Conservation (phyloP, 2,888 invertebrate species). For the Drosophila villosipedis region DNA sequence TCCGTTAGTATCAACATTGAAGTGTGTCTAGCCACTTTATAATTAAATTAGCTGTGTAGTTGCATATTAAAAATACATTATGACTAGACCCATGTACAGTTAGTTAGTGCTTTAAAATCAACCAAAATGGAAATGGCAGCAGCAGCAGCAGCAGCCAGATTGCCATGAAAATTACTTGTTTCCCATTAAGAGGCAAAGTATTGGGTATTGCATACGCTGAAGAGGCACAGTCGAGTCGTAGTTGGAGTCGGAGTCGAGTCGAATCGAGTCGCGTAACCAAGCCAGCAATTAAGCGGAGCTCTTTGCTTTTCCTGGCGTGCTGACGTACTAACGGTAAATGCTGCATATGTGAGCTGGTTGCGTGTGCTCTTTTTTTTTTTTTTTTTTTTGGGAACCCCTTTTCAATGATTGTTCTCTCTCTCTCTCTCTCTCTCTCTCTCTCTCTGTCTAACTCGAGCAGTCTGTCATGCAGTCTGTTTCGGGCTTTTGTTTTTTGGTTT, state of each 20-base stretch:
- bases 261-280: conserved; percentile 26
- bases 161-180: conserved; percentile 40
- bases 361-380: conserved; percentile 44
- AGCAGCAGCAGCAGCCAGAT: conserved; percentile 1
- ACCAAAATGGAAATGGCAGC: background rate
- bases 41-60: background rate
- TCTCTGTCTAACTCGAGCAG: conserved; percentile 1
- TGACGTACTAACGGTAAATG: conserved; percentile 72
- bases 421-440: background rate
- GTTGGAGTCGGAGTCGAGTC: background rate
- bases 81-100: background rate
- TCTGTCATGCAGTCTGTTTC: background rate
- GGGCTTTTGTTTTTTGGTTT: background rate
- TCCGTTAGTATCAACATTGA: background rate
- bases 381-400: conserved; percentile 36
- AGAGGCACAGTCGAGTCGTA: conserved; percentile 1
- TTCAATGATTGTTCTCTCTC: background rate
- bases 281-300: conserved; percentile 49
- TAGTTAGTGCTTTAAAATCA: background rate
- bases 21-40: background rate
- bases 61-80: conserved; percentile 13
- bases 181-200: conserved; percentile 24
- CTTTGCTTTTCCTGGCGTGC: conserved; percentile 18
- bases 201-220: background rate
- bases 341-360: conserved; percentile 65